Conservation (phyloP, 2,888 invertebrate genomes). For the Leptopterna dolabrata region DNA sequence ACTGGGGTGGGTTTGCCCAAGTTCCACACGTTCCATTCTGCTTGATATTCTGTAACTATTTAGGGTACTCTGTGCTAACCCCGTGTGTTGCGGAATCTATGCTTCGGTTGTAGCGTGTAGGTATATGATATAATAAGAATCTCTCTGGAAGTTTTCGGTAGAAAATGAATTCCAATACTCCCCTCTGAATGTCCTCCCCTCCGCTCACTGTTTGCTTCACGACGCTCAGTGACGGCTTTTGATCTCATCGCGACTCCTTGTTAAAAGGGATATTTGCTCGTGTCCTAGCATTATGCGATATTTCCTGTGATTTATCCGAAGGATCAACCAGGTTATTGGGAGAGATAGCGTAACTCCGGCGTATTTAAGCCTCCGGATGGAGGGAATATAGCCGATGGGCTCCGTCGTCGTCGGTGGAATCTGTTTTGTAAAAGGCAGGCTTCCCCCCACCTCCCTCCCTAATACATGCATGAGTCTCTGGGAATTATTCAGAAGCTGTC, state of each 20-base stretch:
- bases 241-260: neutral
- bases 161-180: no score
- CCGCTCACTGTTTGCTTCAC: neutral
- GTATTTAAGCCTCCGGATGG: slow-evolving; percentile 3
- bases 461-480: slow-evolving; percentile 53
- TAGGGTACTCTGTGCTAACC: no score
- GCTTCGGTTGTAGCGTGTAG: no score
- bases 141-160: no score
- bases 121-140: no score
- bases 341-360: neutral
- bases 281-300: neutral
- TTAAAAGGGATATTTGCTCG: neutral
- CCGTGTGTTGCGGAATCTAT: no score
- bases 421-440: slow-evolving; percentile 40
- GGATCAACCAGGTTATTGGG: slow-evolving; percentile 8
- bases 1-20: no score
- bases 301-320: neutral
- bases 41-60: no score
- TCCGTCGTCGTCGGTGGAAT: neutral
- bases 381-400: neutral
- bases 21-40: no score
- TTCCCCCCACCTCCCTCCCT: slow-evolving; percentile 14
- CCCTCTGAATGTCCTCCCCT: no score
- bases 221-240: neutral
- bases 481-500: slow-evolving; percentile 54